Percentiles rank a stretch among this genome's conserved stretches.
Evolutionary conservation across 2,888 invertebrate genomes (phyloP).

Genomic region (Limnephilus auricula): DNA sequence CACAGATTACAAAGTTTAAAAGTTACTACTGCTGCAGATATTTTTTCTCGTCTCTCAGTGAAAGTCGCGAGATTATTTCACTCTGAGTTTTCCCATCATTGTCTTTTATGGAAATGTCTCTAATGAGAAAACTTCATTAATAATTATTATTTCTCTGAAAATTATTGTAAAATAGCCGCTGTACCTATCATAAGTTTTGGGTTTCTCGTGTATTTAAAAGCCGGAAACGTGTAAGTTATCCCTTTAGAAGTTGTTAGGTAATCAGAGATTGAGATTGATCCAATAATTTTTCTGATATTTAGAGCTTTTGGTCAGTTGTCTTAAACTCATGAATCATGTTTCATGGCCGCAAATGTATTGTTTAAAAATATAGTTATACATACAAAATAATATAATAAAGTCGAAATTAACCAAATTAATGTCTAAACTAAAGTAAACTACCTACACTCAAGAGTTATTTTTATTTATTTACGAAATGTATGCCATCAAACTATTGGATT

Average conservation of each 20-base stretch:
- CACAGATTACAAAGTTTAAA: conserved; percentile 35
- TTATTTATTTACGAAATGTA: too few relatives aligned
- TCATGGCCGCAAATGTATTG: too few relatives aligned
- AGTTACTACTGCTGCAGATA: conserved; percentile 9
- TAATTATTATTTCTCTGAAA: not conserved
- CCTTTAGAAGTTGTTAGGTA: not conserved
- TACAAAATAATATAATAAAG: too few relatives aligned
- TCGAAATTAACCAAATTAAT: too few relatives aligned
- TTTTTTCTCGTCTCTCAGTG: not conserved
- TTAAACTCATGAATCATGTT: not conserved
- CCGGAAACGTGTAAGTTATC: too few relatives aligned
- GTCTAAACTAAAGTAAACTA: too few relatives aligned
- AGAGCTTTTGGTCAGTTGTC: not conserved
- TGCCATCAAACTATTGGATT: too few relatives aligned
- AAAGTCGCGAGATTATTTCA: not conserved
- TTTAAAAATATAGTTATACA: too few relatives aligned
- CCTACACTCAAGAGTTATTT: too few relatives aligned
- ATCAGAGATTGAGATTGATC: not conserved
- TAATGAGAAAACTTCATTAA: not conserved
- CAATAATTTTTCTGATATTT: too few relatives aligned
- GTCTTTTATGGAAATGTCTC: not conserved
- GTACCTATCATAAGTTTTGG: not conserved
- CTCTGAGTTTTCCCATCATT: not conserved
- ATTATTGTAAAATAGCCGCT: not conserved
- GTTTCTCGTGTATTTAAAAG: not conserved